Base-by-base conservation (phyloP, 2,113 vertebrate species). In the Cathartes aura region DNA sequence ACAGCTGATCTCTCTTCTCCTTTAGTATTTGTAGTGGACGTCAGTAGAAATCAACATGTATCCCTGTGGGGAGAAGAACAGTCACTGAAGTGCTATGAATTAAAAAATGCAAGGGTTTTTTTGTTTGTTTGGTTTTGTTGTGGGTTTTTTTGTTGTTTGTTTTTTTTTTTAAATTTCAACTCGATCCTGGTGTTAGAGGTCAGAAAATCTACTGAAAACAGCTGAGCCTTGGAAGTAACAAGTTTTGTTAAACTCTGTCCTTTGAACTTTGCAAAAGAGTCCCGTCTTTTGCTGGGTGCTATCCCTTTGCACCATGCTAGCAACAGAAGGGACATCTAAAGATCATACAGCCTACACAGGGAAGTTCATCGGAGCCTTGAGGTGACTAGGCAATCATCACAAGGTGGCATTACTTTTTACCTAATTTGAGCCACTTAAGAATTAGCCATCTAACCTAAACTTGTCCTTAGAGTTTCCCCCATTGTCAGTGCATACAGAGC, bases 31-130 rank as follows among this genome's bases (percentile, higher is more conserved):
- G 90, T 98, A 97, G 43, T 73, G 84, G 87, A 98, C 36, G 60
- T 98, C 95, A 3, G 97, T 96, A 1, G 97, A 98, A 97, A 98
- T 94, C 96, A 98, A 63, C 70, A 98, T 50, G 32, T 97, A 97
- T 42, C 89, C 98, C 98, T 98, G 91, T 8, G 40, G 90, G 78
- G 75, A 83, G 64, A 79, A 74, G 7, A 90, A 63, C 18, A 47
- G 62, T 84, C 59, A 84, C 8, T 29, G 40, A 81, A 42, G 18
- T 70, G 55, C 38, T 81, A 23, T 50, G 52, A 73, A 53, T 72
- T 93, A 75, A 29, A 89, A 85, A 91, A 63, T 48, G 2, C 38
- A 76, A 45, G 6, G 9, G n/a, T n/a, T n/a, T 24, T 9, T 45
- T 58, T 27, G 9, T 11, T 68, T 55, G 14, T 2, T 34, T 27